These are phyloP conservation scores for Synergus laeviventris DNA, from an alignment of 2,888 invertebrate genomes.

Conservation along the genomic window DNA sequence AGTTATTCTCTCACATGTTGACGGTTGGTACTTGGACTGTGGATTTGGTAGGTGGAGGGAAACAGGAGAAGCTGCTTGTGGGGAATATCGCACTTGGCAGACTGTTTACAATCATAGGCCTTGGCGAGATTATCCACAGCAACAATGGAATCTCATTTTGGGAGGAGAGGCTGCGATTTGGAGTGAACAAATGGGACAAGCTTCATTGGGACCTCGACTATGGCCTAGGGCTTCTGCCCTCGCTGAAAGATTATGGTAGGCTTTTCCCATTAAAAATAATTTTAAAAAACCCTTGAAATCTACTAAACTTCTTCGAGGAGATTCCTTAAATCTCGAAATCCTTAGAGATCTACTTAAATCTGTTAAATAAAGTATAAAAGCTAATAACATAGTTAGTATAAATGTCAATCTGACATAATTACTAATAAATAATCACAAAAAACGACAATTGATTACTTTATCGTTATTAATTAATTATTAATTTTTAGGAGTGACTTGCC, in stretches of 20 bases:
- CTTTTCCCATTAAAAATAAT: neutral
- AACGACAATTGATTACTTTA: too few species aligned
- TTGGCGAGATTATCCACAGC: constrained; percentile 78
- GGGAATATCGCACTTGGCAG: constrained; percentile 92
- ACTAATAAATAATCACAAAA: too few species aligned
- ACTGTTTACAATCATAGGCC: constrained; percentile 90
- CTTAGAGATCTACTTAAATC: too few species aligned
- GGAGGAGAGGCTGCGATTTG: constrained; percentile 91
- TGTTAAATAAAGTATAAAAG: too few species aligned
- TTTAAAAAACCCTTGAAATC: too few species aligned
- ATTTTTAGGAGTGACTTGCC: constrained; percentile 78
- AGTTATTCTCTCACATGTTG: constrained; percentile 89
- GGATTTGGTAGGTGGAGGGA: constrained; percentile 92
- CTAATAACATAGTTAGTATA: too few species aligned
- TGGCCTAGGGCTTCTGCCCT: constrained; percentile 91
- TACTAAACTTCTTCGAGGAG: too few species aligned
- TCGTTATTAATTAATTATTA: neutral
- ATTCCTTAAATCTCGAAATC: too few species aligned
- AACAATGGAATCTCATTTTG: constrained; percentile 76
- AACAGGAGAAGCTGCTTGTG: constrained; percentile 89
- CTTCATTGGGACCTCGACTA: constrained; percentile 85
- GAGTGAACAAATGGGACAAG: constrained; percentile 88
- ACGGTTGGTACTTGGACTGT: constrained; percentile 93
- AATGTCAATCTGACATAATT: too few species aligned
- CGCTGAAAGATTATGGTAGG: constrained; percentile 86